Percentiles rank a stretch among this genome's conserved stretches.
Evolutionary conservation across 1,140 invertebrate species (phyloP).

Genomic region (Gryon sp.): DNA sequence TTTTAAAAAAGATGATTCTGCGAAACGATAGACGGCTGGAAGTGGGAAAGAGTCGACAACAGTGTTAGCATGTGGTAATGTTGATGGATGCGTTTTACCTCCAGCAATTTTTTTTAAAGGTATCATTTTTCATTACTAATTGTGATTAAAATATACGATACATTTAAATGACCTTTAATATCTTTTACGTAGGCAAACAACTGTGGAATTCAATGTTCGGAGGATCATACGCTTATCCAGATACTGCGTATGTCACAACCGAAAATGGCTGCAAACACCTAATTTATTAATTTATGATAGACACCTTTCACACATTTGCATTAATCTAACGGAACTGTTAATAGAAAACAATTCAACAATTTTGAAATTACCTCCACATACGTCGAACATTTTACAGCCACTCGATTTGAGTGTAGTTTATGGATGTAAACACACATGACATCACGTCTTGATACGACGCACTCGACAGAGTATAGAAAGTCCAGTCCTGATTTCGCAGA

Average conservation of each 20-base stretch:
- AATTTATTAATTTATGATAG: conserved; percentile 16
- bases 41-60: conserved; percentile 20
- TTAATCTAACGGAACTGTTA: background rate
- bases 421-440: conserved; percentile 8
- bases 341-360: conserved; percentile 5
- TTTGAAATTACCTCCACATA: conserved; percentile 22
- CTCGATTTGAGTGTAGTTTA: conserved; percentile 4
- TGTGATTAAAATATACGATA: background rate
- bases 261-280: conserved; percentile 3
- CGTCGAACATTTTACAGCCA: conserved; percentile 13
- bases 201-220: conserved; percentile 7
- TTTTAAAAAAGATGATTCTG: conserved; percentile 12
- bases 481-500: conserved; percentile 1
- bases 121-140: background rate
- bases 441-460: background rate
- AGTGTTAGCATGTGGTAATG: conserved; percentile 30
- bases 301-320: conserved; percentile 7
- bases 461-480: conserved; percentile 9
- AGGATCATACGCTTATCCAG: background rate
- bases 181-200: conserved; percentile 1
- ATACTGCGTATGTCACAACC: background rate
- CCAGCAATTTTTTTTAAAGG: conserved; percentile 33
- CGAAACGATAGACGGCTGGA: conserved; percentile 15
- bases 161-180: background rate
- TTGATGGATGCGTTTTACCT: conserved; percentile 5